A percentile compares a stretch with the other conserved stretches of the same genome.
Conservation (phyloP, 2,888 invertebrate species). For the Drosophila kambysellisi region DNA sequence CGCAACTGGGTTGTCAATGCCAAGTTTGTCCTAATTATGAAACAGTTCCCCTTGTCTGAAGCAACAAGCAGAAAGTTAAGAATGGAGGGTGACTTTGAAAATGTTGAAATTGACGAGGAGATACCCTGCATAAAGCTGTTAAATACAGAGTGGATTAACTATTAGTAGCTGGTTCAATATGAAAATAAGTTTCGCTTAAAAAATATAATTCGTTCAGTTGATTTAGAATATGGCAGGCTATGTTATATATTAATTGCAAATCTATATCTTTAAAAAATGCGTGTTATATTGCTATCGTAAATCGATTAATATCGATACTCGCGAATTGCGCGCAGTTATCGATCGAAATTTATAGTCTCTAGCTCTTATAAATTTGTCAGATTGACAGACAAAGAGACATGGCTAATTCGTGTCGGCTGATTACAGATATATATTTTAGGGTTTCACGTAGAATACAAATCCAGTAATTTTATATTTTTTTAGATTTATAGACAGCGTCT, state of each 20-base stretch:
- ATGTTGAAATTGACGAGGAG: too few relatives aligned
- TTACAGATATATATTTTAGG: neutral
- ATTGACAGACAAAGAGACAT: neutral
- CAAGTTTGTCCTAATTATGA: constrained; percentile 3
- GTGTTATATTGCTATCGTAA: neutral
- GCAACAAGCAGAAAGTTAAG: neutral
- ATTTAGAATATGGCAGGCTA: too few relatives aligned
- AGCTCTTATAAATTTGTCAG: neutral
- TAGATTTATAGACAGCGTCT: neutral
- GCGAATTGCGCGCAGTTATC: neutral
- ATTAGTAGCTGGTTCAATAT: too few relatives aligned
- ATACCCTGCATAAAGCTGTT: too few relatives aligned
- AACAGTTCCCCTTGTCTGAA: neutral
- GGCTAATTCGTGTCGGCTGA: neutral
- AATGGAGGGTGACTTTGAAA: neutral
- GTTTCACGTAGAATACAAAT: neutral
- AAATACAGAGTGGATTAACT: too few relatives aligned
- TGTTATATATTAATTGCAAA: neutral
- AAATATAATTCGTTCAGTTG: too few relatives aligned
- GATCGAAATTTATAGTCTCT: neutral
- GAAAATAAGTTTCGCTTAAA: too few relatives aligned
- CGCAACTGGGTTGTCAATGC: constrained; percentile 36
- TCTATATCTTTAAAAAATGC: neutral
- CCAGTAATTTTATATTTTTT: neutral
- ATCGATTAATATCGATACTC: neutral